phyloP scores from a whole-genome alignment of 2,888 invertebrate genomes.

The Antheraea assamensis region DNA sequence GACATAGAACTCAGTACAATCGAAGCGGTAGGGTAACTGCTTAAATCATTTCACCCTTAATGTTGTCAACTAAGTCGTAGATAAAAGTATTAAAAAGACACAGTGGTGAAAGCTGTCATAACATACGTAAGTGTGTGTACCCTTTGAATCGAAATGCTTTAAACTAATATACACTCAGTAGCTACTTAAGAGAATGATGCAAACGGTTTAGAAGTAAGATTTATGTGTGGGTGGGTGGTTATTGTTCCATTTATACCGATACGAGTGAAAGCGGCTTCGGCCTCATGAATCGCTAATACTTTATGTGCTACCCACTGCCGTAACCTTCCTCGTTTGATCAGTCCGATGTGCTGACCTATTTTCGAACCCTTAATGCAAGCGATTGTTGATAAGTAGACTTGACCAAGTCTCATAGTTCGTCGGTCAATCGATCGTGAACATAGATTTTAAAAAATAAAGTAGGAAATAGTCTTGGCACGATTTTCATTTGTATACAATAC shows the following conservation, averaged over 20 bases:
- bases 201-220: slow-evolving; percentile 25
- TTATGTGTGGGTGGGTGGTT: slow-evolving; percentile 51
- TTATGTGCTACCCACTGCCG: slow-evolving; percentile 56
- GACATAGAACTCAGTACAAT: too few relatives aligned
- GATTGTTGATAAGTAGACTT: not conserved
- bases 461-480: not conserved
- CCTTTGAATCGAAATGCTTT: not conserved
- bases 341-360: slow-evolving; percentile 61
- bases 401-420: not conserved
- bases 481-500: not conserved
- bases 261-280: slow-evolving; percentile 57
- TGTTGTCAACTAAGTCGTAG: not conserved
- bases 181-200: not conserved
- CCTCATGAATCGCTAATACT: slow-evolving; percentile 68
- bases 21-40: too few relatives aligned
- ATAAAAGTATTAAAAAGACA: not conserved
- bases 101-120: too few relatives aligned
- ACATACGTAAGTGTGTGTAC: not conserved
- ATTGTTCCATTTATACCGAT: slow-evolving; percentile 57
- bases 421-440: not conserved
- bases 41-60: too few relatives aligned
- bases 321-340: slow-evolving; percentile 59
- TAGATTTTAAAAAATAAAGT: not conserved
- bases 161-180: slow-evolving; percentile 21
- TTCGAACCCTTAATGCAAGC: slow-evolving; percentile 36